Base-by-base conservation (phyloP, 2,113 vertebrate genomes). In the Phyllostomus hastatus region DNA sequence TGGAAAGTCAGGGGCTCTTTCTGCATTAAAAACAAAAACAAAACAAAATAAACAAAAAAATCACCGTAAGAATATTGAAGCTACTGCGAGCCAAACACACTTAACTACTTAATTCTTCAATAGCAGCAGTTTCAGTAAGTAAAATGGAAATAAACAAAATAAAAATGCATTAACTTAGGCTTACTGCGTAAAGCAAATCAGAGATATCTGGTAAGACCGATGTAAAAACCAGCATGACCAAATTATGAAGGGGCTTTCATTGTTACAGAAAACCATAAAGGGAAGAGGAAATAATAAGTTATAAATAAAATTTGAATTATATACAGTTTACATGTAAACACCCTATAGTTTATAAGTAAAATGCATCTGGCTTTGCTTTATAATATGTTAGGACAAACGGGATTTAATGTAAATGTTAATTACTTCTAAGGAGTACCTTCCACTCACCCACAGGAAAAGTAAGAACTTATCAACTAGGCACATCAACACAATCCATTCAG, bases 351-450 rank as follows among this genome's bases (percentile, higher is more conserved):
- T 97, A 97, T n/a, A 97, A 97, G 85, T 91, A 94, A 97, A 97
- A 97, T 86, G 86, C 89, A 89, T 69, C 54, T 19, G 15, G 88
- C 93, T 91, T 92, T 88, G 93, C 38, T 98, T 96, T 96, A 95
- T 96, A 96, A 85, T 97, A 90, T 85, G 26, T 72, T 80, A 84
- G 33, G 24, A 61, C 19, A 91, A 93, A 79, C 10, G 79, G 59
- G 52, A 70, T 73, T 70, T 92, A 81, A 90, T 96, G 83, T 97
- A 98, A 98, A 97, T 12, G 46, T 91, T 97, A 92, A 98, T 97
- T 96, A 43, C 91, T 98, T 98, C 88, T 85, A 98, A 98, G 97
- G 82, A 92, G 93, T 96, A 97, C 97, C 82, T 88, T 84, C 28
- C 48, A 46, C 35, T 43, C 22, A 90, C 12, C 50, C 24, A 61